These are phyloP conservation scores for Phortica okadai DNA, from an alignment of 2,888 invertebrate genomes.

Conservation along the genomic window DNA sequence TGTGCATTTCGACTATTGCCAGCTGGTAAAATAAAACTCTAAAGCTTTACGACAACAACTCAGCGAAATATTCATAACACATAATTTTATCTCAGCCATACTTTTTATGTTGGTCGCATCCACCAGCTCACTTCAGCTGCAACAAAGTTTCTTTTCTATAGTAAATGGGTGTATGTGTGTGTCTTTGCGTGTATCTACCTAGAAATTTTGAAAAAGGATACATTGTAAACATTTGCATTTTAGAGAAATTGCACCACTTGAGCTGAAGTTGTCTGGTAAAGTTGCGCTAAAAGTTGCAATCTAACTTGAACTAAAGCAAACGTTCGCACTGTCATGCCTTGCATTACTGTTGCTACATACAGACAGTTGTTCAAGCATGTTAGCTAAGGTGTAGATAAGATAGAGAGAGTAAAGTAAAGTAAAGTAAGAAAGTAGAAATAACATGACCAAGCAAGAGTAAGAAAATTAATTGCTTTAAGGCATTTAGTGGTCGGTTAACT, in stretches of 20 bases:
- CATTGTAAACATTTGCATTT: conserved; percentile 39
- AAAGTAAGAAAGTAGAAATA: background rate
- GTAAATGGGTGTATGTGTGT: background rate
- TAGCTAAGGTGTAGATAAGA: background rate
- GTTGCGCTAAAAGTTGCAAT: conserved; percentile 21
- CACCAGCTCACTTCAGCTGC: background rate
- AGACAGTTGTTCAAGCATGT: background rate
- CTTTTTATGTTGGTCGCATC: background rate
- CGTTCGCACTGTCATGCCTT: background rate
- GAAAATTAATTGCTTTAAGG: background rate
- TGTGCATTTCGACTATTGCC: background rate
- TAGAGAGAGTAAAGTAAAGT: background rate
- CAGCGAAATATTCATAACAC: conserved; percentile 19
- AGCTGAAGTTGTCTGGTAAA: conserved; percentile 12
- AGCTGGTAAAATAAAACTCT: background rate
- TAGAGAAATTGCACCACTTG: conserved; percentile 30
- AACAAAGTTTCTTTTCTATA: background rate
- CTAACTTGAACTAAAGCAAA: background rate
- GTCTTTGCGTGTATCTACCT: conserved; percentile 22
- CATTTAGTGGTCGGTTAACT: background rate
- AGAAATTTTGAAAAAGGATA: conserved; percentile 30
- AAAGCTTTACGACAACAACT: conserved; percentile 29
- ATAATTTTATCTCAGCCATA: background rate
- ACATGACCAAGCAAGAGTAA: background rate
- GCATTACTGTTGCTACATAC: conserved; percentile 4